A percentile compares a stretch with the other conserved stretches of the same genome.
These are phyloP conservation scores for Charadrius vociferus DNA, from an alignment of 2,113 vertebrate species.

Conservation along the genomic window DNA sequence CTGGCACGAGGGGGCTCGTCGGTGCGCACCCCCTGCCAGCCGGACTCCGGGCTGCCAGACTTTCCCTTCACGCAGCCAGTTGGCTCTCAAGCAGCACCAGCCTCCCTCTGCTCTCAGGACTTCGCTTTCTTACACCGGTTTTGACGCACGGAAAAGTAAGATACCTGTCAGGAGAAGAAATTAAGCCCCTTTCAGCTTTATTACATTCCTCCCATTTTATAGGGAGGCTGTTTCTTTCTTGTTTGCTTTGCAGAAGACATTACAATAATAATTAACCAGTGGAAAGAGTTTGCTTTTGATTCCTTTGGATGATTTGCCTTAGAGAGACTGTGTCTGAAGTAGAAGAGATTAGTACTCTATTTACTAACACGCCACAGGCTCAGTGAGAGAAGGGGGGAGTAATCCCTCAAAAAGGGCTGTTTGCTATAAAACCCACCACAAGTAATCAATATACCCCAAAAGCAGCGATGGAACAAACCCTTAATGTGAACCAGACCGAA, in stretches of 20 bases:
- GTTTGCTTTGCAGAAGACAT: slow-evolving; percentile 3
- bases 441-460: slow-evolving; percentile 45
- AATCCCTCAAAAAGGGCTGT: not conserved
- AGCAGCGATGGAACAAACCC: slow-evolving; percentile 5
- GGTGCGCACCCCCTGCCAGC: not conserved
- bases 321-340: not conserved
- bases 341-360: not conserved
- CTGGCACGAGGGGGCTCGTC: accelerated
- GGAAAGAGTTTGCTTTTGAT: not conserved
- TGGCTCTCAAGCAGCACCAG: not conserved
- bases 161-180: slow-evolving; percentile 18
- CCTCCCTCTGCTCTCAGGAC: not conserved
- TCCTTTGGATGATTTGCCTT: not conserved
- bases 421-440: slow-evolving; percentile 36
- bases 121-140: not conserved
- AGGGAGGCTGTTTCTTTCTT: not conserved
- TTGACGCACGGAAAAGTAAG: not conserved
- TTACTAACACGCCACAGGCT: not conserved
- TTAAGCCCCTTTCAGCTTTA: not conserved
- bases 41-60: not conserved
- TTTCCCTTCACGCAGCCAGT: not conserved
- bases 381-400: not conserved
- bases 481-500: slow-evolving; percentile 45
- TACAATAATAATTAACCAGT: not conserved
- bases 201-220: not conserved